These are phyloP conservation scores for Cranoglanis bouderius DNA, from an alignment of 2,113 vertebrate species.

Conservation along the genomic window DNA sequence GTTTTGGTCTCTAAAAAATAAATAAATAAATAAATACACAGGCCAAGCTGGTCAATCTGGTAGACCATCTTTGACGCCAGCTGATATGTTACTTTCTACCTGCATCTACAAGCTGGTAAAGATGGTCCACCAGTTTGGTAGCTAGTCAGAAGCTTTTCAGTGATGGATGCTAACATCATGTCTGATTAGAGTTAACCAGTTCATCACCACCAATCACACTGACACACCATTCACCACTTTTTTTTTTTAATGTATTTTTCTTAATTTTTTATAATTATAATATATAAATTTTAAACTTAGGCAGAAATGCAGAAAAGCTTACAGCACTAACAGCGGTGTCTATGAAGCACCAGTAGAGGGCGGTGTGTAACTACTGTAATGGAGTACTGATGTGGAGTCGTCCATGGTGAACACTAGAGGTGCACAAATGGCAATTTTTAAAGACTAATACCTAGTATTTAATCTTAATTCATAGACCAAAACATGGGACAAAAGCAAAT, in stretches of 20 bases:
- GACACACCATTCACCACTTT: too few species aligned
- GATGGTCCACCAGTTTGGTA: background rate
- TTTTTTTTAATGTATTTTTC: background rate
- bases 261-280: background rate
- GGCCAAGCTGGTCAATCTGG: too few species aligned
- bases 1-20: background rate
- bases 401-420: background rate
- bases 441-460: background rate
- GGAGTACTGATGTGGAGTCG: background rate
- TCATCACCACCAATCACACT: background rate
- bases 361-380: background rate
- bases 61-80: too few species aligned
- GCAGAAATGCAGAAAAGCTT: background rate
- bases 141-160: background rate
- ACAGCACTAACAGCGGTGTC: too few species aligned
- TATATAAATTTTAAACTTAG: background rate
- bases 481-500: background rate
- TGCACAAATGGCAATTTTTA: background rate
- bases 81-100: background rate
- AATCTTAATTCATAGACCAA: background rate
- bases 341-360: slow-evolving; percentile 1
- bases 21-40: background rate
- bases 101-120: background rate
- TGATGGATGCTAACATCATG: background rate
- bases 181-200: background rate